phyloP scores from a whole-genome alignment of 1,140 invertebrate genomes.

The Macrosteles quadrilineatus region DNA sequence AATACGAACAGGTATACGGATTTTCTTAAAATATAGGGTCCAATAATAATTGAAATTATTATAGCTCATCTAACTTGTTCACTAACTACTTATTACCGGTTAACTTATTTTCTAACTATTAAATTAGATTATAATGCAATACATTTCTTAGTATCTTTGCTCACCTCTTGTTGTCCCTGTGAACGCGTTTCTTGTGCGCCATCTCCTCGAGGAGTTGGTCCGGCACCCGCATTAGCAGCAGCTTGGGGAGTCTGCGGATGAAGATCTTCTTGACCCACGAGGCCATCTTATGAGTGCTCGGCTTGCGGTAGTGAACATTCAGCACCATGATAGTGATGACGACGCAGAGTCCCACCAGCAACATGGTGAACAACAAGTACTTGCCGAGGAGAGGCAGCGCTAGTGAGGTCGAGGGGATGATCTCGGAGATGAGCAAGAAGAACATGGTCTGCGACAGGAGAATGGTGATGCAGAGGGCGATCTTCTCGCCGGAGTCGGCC shows the following conservation, averaged over 20 bases:
- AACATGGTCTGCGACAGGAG: slow-evolving; percentile 99
- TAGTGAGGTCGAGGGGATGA: slow-evolving; percentile 97
- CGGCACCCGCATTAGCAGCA: slow-evolving; percentile 83
- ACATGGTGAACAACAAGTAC: slow-evolving; percentile 98
- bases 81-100: no score
- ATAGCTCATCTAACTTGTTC: no score
- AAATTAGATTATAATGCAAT: no score
- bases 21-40: no score
- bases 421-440: slow-evolving; percentile 96
- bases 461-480: slow-evolving; percentile 97
- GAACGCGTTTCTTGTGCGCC: slow-evolving; percentile 72
- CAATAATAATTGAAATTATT: no score
- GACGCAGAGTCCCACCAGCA: slow-evolving; percentile 94
- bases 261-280: slow-evolving; percentile 89
- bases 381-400: slow-evolving; percentile 96
- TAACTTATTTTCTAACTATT: no score
- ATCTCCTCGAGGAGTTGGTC: slow-evolving; percentile 77
- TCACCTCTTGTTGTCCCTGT: slow-evolving; percentile 50
- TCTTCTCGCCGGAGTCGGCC: slow-evolving; percentile 98
- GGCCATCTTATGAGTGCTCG: slow-evolving; percentile 96
- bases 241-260: slow-evolving; percentile 77
- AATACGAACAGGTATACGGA: no score
- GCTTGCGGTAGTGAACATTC: slow-evolving; percentile 99
- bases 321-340: slow-evolving; percentile 96
- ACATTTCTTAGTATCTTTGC: no score